Evolutionary conservation across 1,140 invertebrate genomes (phyloP).

Genomic region (Trypoxylus dichotomus): DNA sequence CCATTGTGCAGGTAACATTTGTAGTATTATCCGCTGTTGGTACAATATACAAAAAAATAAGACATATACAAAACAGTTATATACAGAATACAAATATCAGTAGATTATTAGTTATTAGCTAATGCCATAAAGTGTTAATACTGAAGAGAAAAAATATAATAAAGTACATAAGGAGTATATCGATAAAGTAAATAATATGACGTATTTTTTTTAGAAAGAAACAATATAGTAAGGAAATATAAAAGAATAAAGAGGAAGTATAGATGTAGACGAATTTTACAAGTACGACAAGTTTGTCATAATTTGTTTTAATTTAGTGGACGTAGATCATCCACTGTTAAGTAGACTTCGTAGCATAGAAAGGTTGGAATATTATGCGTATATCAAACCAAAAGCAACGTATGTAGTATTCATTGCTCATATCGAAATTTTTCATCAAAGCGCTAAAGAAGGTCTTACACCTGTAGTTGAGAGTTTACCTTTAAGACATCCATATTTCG

Average conservation of each 20-base stretch:
- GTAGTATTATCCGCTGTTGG: conserved; percentile 57
- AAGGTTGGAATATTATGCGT: conserved; percentile 34
- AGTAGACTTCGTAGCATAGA: conserved; percentile 35
- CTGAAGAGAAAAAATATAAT: conserved; percentile 22
- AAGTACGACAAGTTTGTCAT: conserved; percentile 12
- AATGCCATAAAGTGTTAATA: conserved; percentile 29
- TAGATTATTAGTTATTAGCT: conserved; percentile 24
- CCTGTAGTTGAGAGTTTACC: conserved; percentile 67
- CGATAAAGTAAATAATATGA: not conserved
- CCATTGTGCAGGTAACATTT: conserved; percentile 59
- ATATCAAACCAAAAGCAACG: conserved; percentile 34
- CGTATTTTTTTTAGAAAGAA: not conserved
- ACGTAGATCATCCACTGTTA: conserved; percentile 24
- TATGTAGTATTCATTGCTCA: conserved; percentile 27
- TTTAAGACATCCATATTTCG: conserved; percentile 91
- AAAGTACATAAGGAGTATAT: conserved; percentile 3
- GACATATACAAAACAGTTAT: conserved; percentile 45
- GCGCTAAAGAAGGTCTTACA: conserved; percentile 46
- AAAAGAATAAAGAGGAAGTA: conserved; percentile 21
- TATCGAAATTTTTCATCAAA: conserved; percentile 41
- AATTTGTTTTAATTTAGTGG: conserved; percentile 5
- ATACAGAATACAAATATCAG: conserved; percentile 28
- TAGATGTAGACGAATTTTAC: conserved; percentile 28
- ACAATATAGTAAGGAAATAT: conserved; percentile 20
- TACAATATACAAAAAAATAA: conserved; percentile 52